phyloP scores from a whole-genome alignment of 1,140 invertebrate species.

The Rhagoletis pomonella region DNA sequence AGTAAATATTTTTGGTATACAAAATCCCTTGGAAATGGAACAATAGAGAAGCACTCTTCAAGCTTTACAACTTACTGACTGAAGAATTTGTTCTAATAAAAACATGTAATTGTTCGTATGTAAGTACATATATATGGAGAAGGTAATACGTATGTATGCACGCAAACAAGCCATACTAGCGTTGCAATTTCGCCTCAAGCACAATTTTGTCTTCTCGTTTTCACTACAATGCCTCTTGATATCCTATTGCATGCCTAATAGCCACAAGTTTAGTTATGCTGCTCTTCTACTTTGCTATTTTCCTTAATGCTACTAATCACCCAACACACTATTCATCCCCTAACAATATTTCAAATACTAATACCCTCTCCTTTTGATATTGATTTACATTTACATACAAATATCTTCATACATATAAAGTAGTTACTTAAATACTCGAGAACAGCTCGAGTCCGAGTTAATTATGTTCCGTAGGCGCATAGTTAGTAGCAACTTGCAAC shows the following conservation, averaged over 20 bases:
- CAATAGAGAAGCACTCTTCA: background rate
- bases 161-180: background rate
- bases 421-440: conserved; percentile 52
- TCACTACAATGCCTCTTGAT: conserved; percentile 1
- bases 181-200: background rate
- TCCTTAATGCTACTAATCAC: conserved; percentile 8
- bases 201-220: conserved; percentile 5
- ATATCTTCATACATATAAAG: conserved; percentile 52
- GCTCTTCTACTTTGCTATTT: background rate
- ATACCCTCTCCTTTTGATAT: background rate
- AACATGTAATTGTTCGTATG: background rate
- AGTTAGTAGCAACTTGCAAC: conserved; percentile 1
- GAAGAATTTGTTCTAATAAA: background rate
- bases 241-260: conserved; percentile 32
- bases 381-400: conserved; percentile 46
- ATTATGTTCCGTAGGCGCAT: conserved; percentile 9
- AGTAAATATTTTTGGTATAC: conserved; percentile 42
- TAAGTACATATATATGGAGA: background rate
- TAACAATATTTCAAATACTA: conserved; percentile 20
- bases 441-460: background rate
- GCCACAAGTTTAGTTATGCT: background rate
- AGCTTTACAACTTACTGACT: background rate
- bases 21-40: conserved; percentile 29
- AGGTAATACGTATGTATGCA: background rate
- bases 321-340: background rate